Evolutionary conservation across 2,113 vertebrate species (phyloP), one percentile per base, ranked within the genome.

Genomic region (Pristiophorus japonicus): DNA sequence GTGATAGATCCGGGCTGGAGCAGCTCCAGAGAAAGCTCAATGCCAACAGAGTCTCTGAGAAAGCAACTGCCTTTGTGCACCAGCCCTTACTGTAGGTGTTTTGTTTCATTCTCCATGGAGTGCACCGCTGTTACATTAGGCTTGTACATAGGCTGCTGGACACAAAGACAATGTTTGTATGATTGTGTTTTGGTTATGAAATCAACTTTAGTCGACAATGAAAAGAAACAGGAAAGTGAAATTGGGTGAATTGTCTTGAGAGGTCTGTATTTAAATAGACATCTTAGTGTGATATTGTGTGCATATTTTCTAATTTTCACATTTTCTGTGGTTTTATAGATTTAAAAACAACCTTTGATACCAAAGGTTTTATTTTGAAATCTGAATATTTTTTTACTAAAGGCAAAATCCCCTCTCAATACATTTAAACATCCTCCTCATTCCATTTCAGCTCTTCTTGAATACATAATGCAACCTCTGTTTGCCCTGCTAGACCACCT

Each of bases 401-500:
- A 94, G 45, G 11, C 34, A 91, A 11, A 47, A 94, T 47, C 92
- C 62, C 30, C 14, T 91, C 34, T 94, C 38, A 67, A 94, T 67
- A 59, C 20, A 42, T 94, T 94, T 3, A 42, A 66, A 22, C 4
- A 45, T 67, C 18, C 0, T 45, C 63, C 7, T 94, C 22, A 47
- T 22, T 65, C 67, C 62, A 94, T 4, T 20, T 67, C 38, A 42
- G 63, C 62, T 67, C 38, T 22, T 27, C 20, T 66, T 12, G n/a
- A 66, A 65, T 45, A 4, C 91, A 45, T 38, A 42, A n/a, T 66
- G 16, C n/a, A 94, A 94, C 91, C 91, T 8, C 34, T 94, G 91
- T 94, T 67, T 94, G 63, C 6, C 38, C 63, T 94, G 92, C 65
- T 94, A 65, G 65, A 94, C 92, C 65, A 47, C 38, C 38, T 94